phyloP scores from a whole-genome alignment of 35 echinoderm and acorn worm species.

The Nesometra sesokonis region DNA sequence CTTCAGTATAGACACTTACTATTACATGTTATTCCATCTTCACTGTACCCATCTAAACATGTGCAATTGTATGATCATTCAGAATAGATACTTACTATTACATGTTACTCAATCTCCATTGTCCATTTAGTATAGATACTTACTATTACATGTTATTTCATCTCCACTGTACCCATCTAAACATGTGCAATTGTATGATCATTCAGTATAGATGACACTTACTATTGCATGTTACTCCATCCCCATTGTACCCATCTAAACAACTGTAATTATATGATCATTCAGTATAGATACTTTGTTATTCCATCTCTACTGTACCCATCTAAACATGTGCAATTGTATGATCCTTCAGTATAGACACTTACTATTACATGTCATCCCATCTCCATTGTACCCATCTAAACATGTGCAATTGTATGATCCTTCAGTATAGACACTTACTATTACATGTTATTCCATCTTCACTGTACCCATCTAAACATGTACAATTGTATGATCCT shows the following conservation, averaged over 20 bases:
- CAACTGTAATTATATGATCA: conserved; percentile 25
- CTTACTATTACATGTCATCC: neutral
- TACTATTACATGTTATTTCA: conserved; percentile 46
- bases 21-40: conserved; percentile 16
- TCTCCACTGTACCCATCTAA: conserved; percentile 37
- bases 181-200: conserved; percentile 55
- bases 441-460: conserved; percentile 25
- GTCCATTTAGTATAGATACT: neutral
- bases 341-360: conserved; percentile 21
- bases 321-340: conserved; percentile 18
- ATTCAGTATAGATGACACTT: conserved; percentile 33
- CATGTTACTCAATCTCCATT: conserved; percentile 42
- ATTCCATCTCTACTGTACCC: conserved; percentile 34
- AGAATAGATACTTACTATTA: conserved; percentile 4
- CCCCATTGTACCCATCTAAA: conserved; percentile 25
- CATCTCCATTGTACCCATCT: no score
- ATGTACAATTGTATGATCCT: no score
- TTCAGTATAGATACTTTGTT: conserved; percentile 13
- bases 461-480: no score
- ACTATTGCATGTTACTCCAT: conserved; percentile 27
- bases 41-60: no score
- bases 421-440: neutral
- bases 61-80: no score
- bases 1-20: conserved; percentile 28
- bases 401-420: no score